Evolutionary conservation across 2,113 vertebrate species (phyloP).

Genomic region (Xenopus borealis): DNA sequence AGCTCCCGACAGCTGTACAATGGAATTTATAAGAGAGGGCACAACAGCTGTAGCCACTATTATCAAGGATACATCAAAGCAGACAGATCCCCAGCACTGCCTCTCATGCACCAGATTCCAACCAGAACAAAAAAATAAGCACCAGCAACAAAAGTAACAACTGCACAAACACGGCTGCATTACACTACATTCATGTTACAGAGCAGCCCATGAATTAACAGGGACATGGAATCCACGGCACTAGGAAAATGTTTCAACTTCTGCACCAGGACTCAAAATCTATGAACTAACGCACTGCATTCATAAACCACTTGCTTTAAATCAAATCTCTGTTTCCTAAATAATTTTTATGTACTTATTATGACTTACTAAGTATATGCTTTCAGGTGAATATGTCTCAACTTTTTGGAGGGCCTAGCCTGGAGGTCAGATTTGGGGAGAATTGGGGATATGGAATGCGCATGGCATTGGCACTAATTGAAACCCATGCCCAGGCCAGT

Average conservation of each 20-base stretch:
- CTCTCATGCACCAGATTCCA: conserved; percentile 57
- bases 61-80: conserved; percentile 52
- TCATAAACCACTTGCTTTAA: too few relatives aligned
- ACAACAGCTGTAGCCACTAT: conserved; percentile 64
- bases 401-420: too few relatives aligned
- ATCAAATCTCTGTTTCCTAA: too few relatives aligned
- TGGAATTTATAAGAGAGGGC: conserved; percentile 53
- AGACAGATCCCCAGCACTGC: conserved; percentile 51
- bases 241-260: neutral
- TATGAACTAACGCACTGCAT: too few relatives aligned
- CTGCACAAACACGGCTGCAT: conserved; percentile 56
- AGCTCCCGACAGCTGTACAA: conserved; percentile 48
- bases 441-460: too few relatives aligned
- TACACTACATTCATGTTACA: conserved; percentile 30
- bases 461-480: too few relatives aligned
- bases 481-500: too few relatives aligned
- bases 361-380: too few relatives aligned
- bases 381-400: too few relatives aligned
- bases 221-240: neutral
- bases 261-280: neutral
- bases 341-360: too few relatives aligned
- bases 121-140: conserved; percentile 57
- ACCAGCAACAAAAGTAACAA: conserved; percentile 51
- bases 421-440: too few relatives aligned
- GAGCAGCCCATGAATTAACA: neutral